A percentile compares a stretch with the other conserved stretches of the same genome.
Conservation (phyloP, 92 coral and sea anemone species). For the Heteractis magnifica region DNA sequence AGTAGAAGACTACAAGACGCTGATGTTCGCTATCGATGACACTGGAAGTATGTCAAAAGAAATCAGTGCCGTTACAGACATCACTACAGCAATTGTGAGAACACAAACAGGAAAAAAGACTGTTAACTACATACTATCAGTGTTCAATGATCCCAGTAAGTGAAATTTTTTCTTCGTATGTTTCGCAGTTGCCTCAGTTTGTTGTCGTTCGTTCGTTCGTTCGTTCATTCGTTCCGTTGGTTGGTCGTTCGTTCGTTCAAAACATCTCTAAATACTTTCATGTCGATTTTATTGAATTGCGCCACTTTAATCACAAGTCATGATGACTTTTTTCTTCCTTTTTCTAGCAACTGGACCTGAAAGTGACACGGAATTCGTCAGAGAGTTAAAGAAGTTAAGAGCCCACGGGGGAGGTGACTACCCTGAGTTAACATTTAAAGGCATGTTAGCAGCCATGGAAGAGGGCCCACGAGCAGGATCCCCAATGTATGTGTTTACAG, state of each 20-base stretch:
- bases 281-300: no score
- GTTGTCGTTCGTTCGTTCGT: no score
- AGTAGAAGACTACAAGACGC: conserved; percentile 41
- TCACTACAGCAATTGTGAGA: conserved; percentile 40
- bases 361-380: conserved; percentile 33
- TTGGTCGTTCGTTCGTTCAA: no score
- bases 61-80: conserved; percentile 44
- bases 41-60: conserved; percentile 62
- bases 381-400: conserved; percentile 44
- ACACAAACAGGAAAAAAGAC: conserved; percentile 16
- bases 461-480: conserved; percentile 67
- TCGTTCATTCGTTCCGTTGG: no score
- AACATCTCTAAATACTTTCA: no score
- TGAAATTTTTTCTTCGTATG: no score
- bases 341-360: background rate
- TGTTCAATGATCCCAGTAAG: conserved; percentile 61
- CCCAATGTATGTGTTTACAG: conserved; percentile 82
- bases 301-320: background rate
- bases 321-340: background rate
- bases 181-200: background rate
- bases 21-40: conserved; percentile 59
- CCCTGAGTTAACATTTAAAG: conserved; percentile 75
- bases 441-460: conserved; percentile 64
- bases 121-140: conserved; percentile 46
- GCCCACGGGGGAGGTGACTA: conserved; percentile 82